Conservation (phyloP, 2,113 vertebrate species). For the Cavia aperea region DNA sequence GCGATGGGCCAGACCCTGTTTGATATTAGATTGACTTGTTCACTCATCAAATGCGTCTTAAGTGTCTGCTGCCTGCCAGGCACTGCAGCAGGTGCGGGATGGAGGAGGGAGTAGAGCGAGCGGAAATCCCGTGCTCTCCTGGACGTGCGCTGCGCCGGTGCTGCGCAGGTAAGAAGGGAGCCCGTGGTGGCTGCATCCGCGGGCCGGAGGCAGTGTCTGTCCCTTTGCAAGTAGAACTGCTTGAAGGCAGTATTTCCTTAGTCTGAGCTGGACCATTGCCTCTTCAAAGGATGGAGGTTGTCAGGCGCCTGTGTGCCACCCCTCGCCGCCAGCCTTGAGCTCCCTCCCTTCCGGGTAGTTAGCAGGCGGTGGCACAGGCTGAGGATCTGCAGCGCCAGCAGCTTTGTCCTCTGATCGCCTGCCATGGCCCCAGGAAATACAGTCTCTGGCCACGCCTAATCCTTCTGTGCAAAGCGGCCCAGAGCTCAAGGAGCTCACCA, state of each 20-base stretch:
- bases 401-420: background rate
- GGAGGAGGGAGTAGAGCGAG: background rate
- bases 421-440: background rate
- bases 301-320: background rate
- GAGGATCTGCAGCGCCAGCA: background rate
- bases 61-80: rapidly evolving
- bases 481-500: background rate
- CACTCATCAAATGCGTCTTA: background rate
- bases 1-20: background rate
- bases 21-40: background rate
- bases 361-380: background rate
- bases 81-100: background rate
- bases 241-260: background rate
- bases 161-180: background rate
- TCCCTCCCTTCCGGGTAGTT: background rate
- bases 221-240: background rate
- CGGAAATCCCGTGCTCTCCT: too few relatives aligned
- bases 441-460: background rate
- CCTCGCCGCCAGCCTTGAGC: background rate
- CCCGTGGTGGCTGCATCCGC: rapidly evolving
- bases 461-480: rapidly evolving
- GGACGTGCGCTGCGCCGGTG: rapidly evolving
- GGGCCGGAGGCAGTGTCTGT: background rate
- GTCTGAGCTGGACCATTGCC: background rate
- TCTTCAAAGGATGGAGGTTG: background rate